Conservation (phyloP, 2,113 vertebrate species). For the Synchiropus splendidus region DNA sequence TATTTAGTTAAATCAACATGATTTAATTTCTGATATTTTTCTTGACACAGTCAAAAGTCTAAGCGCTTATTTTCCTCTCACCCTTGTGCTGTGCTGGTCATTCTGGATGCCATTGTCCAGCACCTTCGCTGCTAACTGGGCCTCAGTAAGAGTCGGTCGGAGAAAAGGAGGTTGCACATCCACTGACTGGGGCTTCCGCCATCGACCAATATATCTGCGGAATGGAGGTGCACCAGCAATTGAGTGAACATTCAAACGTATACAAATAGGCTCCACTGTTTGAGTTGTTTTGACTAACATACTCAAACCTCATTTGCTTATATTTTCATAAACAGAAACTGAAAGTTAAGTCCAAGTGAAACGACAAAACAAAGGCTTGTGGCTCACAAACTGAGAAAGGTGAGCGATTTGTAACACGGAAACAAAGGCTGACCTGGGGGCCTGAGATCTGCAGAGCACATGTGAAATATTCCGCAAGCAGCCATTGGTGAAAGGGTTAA, state of each 20-base stretch:
- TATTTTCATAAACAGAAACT: neutral
- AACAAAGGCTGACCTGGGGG: conserved; percentile 74
- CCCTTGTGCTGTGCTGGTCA: conserved; percentile 81
- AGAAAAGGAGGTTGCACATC: conserved; percentile 86
- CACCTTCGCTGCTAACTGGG: conserved; percentile 77
- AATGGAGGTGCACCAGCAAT: neutral
- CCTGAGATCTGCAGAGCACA: conserved; percentile 89
- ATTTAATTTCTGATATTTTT: too few relatives aligned
- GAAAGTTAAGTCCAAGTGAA: conserved; percentile 21
- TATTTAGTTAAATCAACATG: too few relatives aligned
- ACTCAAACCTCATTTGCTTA: too few relatives aligned
- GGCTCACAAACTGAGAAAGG: too few relatives aligned
- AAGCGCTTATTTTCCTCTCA: conserved; percentile 33
- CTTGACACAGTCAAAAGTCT: neutral
- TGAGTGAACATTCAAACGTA: conserved; percentile 1
- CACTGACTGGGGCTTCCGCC: conserved; percentile 67
- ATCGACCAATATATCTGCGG: conserved; percentile 82
- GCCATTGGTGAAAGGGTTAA: conserved; percentile 94
- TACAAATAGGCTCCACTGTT: neutral
- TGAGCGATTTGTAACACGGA: neutral
- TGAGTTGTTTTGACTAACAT: too few relatives aligned
- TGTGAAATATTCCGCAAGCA: conserved; percentile 85
- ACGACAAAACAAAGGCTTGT: conserved; percentile 2
- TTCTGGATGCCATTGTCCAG: conserved; percentile 94
- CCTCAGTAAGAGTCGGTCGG: conserved; percentile 74